These are phyloP conservation scores for Phodopus roborovskii DNA, from an alignment of 2,113 vertebrate species.

Conservation along the genomic window DNA sequence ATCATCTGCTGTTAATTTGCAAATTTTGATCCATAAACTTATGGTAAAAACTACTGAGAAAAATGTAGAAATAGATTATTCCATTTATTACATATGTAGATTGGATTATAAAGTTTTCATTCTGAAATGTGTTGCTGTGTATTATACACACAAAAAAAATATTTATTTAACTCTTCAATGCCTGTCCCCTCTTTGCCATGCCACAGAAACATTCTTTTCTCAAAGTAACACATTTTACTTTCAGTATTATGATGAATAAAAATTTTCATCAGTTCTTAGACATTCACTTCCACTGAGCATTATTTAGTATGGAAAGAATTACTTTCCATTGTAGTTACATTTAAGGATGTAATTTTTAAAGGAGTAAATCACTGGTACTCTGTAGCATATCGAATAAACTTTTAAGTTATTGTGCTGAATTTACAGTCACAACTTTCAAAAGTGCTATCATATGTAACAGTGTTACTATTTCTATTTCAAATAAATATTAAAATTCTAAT, in stretches of 20 bases:
- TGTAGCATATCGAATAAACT: not conserved
- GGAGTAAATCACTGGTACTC: not conserved
- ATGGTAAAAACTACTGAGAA: slow-evolving; percentile 10
- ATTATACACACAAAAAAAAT: slow-evolving; percentile 75
- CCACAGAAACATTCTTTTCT: slow-evolving; percentile 77
- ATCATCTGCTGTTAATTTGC: not conserved
- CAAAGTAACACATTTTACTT: not conserved
- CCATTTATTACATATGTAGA: not conserved
- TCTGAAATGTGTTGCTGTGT: slow-evolving; percentile 70
- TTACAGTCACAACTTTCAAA: slow-evolving; percentile 29
- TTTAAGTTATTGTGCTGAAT: not conserved
- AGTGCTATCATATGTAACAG: not conserved
- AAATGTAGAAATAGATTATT: slow-evolving; percentile 65
- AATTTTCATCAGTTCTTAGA: slow-evolving; percentile 73
- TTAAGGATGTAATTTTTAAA: slow-evolving; percentile 16
- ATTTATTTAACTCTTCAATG: slow-evolving; percentile 72
- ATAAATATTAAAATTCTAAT: not conserved
- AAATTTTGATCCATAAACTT: not conserved
- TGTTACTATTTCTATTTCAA: not conserved
- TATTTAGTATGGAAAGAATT: slow-evolving; percentile 45
- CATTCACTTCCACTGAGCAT: slow-evolving; percentile 64
- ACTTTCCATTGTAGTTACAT: slow-evolving; percentile 70
- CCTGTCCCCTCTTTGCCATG: slow-evolving; percentile 52
- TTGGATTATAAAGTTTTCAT: slow-evolving; percentile 74
- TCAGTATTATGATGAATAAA: slow-evolving; percentile 69